These are phyloP conservation scores for Rynchops niger DNA, from an alignment of 2,113 vertebrate genomes.

Conservation along the genomic window DNA sequence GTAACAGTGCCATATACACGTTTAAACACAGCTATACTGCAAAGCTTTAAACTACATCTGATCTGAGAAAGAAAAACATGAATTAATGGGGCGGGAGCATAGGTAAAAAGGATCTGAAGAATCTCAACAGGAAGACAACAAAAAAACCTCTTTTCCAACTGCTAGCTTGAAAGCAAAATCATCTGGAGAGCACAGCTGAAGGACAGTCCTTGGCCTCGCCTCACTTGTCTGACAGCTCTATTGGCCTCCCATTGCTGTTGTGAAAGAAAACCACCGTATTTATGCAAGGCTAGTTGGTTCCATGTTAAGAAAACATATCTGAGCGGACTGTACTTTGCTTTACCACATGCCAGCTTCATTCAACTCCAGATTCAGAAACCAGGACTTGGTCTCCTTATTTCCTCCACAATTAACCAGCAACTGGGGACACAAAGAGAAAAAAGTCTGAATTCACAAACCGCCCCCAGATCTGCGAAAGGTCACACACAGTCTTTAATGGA, in stretches of 20 bases:
- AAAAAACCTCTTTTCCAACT: not conserved
- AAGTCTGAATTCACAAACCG: fast-evolving
- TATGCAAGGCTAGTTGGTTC: constrained; percentile 28
- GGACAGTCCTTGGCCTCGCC: not conserved
- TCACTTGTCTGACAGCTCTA: not conserved
- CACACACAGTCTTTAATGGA: not conserved
- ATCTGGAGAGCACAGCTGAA: not conserved
- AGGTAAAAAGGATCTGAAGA: not conserved
- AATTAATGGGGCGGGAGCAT: not conserved
- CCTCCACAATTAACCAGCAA: not conserved
- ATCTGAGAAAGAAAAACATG: not conserved
- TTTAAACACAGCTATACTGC: not conserved
- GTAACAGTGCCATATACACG: not conserved
- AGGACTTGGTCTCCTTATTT: not conserved
- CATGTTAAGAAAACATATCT: constrained; percentile 49
- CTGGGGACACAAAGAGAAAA: not conserved
- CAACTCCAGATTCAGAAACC: not conserved
- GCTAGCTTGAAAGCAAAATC: not conserved
- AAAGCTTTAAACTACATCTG: not conserved
- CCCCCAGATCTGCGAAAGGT: not conserved
- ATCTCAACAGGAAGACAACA: not conserved
- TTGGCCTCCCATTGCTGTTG: not conserved
- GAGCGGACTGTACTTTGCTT: not conserved
- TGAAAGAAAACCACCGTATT: constrained; percentile 47
- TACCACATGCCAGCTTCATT: constrained; percentile 20